These are phyloP conservation scores for Nansenia antarctica DNA, from an alignment of 2,113 vertebrate genomes.

Conservation along the genomic window DNA sequence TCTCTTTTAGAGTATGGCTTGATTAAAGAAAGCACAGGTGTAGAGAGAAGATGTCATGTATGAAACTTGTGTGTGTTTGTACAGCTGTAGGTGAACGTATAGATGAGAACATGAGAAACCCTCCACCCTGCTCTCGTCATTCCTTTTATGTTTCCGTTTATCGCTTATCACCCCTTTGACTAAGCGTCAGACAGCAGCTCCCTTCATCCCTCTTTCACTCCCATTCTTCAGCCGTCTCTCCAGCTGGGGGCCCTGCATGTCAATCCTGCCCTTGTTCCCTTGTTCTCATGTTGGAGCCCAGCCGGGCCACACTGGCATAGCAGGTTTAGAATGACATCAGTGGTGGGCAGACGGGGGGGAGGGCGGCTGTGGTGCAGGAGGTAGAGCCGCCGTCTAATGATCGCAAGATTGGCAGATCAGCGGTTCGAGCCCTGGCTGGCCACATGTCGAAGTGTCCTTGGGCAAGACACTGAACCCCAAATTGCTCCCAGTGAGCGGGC, in stretches of 20 bases:
- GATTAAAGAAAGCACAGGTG: not conserved
- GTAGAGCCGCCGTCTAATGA: no score
- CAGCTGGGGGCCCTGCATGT: conserved; percentile 28
- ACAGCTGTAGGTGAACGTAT: not conserved
- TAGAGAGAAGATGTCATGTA: not conserved
- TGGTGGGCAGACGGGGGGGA: no score
- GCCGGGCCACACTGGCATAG: not conserved
- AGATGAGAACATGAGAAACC: not conserved
- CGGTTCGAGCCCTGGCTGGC: no score
- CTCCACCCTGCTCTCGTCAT: not conserved
- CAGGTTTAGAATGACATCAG: no score
- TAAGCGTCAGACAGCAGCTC: not conserved
- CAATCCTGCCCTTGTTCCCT: conserved; percentile 31
- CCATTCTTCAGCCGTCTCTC: not conserved
- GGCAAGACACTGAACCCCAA: no score
- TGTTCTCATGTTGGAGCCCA: conserved; percentile 4
- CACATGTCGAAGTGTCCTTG: no score
- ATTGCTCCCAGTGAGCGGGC: no score
- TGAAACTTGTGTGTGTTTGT: not conserved
- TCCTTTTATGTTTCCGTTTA: not conserved
- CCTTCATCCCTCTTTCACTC: conserved; percentile 4
- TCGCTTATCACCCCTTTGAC: not conserved
- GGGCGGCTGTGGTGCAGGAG: no score
- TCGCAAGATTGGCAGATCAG: no score
- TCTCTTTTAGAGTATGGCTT: not conserved